Evolutionary conservation across 2,113 vertebrate genomes (phyloP), one percentile per base, ranked within the genome.

Genomic region (Tympanuchus pallidicinctus): DNA sequence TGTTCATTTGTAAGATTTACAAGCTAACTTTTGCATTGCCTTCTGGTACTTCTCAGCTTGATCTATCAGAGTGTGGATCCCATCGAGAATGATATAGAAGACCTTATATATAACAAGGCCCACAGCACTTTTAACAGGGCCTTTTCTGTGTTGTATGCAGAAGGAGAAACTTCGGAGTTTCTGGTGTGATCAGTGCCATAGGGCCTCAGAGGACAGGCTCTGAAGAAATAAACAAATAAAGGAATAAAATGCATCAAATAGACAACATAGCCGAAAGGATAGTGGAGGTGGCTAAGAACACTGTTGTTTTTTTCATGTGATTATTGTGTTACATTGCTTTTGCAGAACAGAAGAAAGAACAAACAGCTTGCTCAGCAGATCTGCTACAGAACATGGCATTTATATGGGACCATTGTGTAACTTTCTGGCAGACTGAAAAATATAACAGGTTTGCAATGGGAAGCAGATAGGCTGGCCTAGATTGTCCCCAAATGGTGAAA

Each of bases 241-340:
- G 47, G 48, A 0, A 0, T 40, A 48, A 84, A 61, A 52, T 84
- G 11, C 38, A n/a, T 90, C 70, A 76, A 74, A 36, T 27, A 64
- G 34, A 50, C 57, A 40, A 17, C 30, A 30, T 12, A 32, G 9
- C 67, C 25, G 57, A 61, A 81, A 75, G 34, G 20, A n/a, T 64
- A 70, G 4, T 8, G 0, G 3, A 61, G 19, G 4, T 81, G n/a
- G 15, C 42, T 63, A n/a, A 81, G 69, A 64, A 10, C 64, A 64
- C n/a, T 0, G 0, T 3, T 8, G 27, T 12, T 19, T 42, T 42
- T n/a, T 54, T 14, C 18, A 17, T 25, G 32, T 64, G 61, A 4
- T 36, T 70, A 32, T 13, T 52, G 19, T 88, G 19, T 17, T 71
- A 18, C 0, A 2, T 40, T 36, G 27, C 18, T 10, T 60, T 8